These are phyloP conservation scores for Cylloceria caligata DNA, from an alignment of 2,888 invertebrate species.

Conservation along the genomic window DNA sequence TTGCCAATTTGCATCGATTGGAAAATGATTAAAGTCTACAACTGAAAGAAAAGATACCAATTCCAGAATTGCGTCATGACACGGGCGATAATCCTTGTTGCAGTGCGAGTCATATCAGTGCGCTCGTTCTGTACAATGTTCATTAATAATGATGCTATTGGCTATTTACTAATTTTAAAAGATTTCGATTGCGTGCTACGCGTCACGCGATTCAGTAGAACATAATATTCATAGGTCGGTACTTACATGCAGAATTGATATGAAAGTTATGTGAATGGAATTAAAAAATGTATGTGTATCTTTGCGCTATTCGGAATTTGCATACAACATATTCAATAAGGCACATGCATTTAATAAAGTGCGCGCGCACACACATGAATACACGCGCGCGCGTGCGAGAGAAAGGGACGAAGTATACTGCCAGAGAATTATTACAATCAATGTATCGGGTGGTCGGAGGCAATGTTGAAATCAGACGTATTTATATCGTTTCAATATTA, in stretches of 20 bases:
- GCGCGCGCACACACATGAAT: not conserved
- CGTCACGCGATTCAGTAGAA: slow-evolving; percentile 41
- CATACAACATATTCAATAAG: slow-evolving; percentile 53
- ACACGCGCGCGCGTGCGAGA: slow-evolving; percentile 18
- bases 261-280: slow-evolving; percentile 67
- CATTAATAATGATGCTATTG: slow-evolving; percentile 70
- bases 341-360: not conserved
- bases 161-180: slow-evolving; percentile 72
- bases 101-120: slow-evolving; percentile 26
- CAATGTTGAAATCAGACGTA: slow-evolving; percentile 81
- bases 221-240: slow-evolving; percentile 43
- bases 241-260: slow-evolving; percentile 60
- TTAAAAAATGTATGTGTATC: slow-evolving; percentile 66
- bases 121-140: slow-evolving; percentile 64
- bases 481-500: slow-evolving; percentile 71
- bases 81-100: slow-evolving; percentile 23
- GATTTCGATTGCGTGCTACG: slow-evolving; percentile 56
- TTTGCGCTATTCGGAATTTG: slow-evolving; percentile 66
- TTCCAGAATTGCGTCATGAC: slow-evolving; percentile 3
- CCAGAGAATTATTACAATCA: slow-evolving; percentile 82
- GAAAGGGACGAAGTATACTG: slow-evolving; percentile 71
- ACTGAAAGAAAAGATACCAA: slow-evolving; percentile 52
- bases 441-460: slow-evolving; percentile 81
- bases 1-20: slow-evolving; percentile 22
- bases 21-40: too few species aligned